These are phyloP conservation scores for Parazoanthus atlanticus DNA, from an alignment of 92 coral and sea anemone species.

Conservation along the genomic window DNA sequence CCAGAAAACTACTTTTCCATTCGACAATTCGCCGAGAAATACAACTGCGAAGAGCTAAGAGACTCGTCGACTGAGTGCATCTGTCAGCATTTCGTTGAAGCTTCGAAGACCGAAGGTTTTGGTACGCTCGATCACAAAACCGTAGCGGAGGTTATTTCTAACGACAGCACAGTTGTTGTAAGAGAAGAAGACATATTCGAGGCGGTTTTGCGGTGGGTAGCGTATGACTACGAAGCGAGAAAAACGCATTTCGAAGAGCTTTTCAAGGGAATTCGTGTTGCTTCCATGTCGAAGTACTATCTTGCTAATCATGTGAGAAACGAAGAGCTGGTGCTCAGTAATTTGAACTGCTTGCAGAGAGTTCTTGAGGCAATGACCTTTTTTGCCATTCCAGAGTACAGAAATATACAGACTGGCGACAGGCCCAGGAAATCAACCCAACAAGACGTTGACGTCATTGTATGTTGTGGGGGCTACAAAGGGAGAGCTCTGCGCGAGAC, in stretches of 20 bases:
- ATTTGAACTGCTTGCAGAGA: constrained; percentile 53
- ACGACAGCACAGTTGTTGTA: constrained; percentile 60
- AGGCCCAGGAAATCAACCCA: constrained; percentile 14
- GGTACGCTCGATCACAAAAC: constrained; percentile 37
- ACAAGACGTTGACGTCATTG: constrained; percentile 36
- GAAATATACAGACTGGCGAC: background rate
- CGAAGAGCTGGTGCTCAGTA: constrained; percentile 61
- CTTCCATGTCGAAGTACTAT: constrained; percentile 66
- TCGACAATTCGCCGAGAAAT: constrained; percentile 55
- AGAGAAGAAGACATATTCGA: constrained; percentile 76
- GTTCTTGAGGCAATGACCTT: constrained; percentile 57
- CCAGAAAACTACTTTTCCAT: constrained; percentile 59
- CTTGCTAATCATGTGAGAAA: constrained; percentile 51
- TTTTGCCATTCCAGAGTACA: constrained; percentile 36
- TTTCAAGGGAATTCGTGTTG: constrained; percentile 64
- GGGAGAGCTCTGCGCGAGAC: constrained; percentile 41
- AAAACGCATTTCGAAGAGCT: constrained; percentile 57
- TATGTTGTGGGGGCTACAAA: constrained; percentile 41
- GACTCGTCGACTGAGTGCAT: constrained; percentile 49
- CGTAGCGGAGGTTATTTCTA: constrained; percentile 51
- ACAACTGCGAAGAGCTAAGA: constrained; percentile 56
- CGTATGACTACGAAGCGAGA: constrained; percentile 64
- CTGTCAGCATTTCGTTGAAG: constrained; percentile 57
- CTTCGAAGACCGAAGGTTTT: constrained; percentile 60
- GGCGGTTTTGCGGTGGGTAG: constrained; percentile 76